Evolutionary conservation across 2,113 vertebrate species (phyloP), one percentile per base, ranked within the genome.

Genomic region (Plotosus lineatus): DNA sequence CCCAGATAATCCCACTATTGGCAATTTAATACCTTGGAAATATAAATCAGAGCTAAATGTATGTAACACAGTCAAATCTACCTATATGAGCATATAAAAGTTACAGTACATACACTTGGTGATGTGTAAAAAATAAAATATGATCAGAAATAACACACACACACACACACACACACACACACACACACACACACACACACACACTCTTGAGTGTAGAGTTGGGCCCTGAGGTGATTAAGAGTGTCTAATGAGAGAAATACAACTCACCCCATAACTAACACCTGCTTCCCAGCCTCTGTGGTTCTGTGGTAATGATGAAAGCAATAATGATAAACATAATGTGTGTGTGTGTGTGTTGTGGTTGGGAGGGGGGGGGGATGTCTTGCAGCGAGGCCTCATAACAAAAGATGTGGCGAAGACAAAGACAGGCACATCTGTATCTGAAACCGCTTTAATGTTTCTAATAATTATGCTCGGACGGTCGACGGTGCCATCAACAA

Each of bases 281-380:
- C 55, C 72, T 75, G 72, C 72, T 75, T 75, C 48, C 38, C 56
- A 61, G 50, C 75, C 74, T 36, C 40, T 76, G 55, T 77, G 75
- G 38, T 58, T 61, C 23, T 26, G 19, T 63, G 19, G 28, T 31
- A 61, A 77, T 77, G 75, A 46, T 77, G 55, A 46, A 46, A 61
- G 75, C 44, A 63, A 50, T 63, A 48, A 77, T 63, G 75, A 77
- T 77, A 61, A 77, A 38, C 72, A 74, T 74, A n/a, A 74, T 50
- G 7, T 72, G 44, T 72, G 68, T 72, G 40, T 31, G n/a, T 46
- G 44, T 19, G 63, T 68, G 36, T 40, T 17, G 58, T 15, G 7
- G 3, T 11, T 14, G 56, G 3, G 31, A 2, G 31, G 1, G 14
- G 12, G 2, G 2, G 4, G 6, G 53, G 8, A n/a, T 31, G 14